Evolutionary conservation across 2,888 invertebrate genomes (phyloP).

Genomic region (Drosophila cracens): DNA sequence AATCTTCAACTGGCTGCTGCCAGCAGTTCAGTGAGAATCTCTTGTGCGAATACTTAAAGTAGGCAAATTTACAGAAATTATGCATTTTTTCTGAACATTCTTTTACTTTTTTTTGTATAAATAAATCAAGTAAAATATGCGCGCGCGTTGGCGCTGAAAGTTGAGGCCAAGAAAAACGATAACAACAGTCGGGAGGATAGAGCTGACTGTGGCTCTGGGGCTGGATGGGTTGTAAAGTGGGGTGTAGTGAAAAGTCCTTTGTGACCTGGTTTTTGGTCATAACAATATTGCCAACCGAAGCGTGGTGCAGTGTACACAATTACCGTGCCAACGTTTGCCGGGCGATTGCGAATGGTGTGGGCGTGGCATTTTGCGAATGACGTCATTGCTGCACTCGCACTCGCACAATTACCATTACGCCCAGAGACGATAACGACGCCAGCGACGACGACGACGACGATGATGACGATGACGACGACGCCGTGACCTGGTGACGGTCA

Average conservation of each 20-base stretch:
- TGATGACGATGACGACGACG: constrained; percentile 31
- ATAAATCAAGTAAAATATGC: constrained; percentile 82
- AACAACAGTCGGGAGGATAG: constrained; percentile 39
- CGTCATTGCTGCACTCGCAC: constrained; percentile 73
- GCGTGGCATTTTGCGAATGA: constrained; percentile 68
- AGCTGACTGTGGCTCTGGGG: constrained; percentile 10
- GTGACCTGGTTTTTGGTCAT: constrained; percentile 82
- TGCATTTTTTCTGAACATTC: constrained; percentile 49
- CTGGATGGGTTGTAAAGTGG: constrained; percentile 5
- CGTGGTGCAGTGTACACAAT: constrained; percentile 76
- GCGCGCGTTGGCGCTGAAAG: constrained; percentile 79
- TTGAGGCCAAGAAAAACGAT: constrained; percentile 63
- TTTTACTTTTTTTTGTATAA: constrained; percentile 49
- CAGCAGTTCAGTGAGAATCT: constrained; percentile 15
- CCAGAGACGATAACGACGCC: constrained; percentile 41
- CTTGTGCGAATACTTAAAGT: constrained; percentile 53
- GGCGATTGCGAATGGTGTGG: constrained; percentile 58
- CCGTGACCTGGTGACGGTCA: constrained; percentile 77
- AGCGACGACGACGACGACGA: constrained; percentile 1
- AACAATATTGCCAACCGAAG: constrained; percentile 76
- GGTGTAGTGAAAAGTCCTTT: constrained; percentile 61
- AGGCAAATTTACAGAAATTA: constrained; percentile 73
- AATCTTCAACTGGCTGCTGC: constrained; percentile 56
- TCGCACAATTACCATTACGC: constrained; percentile 69
- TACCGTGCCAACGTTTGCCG: constrained; percentile 76